Conservation (phyloP, 2,888 invertebrate species). For the Agrochola lychnidis region DNA sequence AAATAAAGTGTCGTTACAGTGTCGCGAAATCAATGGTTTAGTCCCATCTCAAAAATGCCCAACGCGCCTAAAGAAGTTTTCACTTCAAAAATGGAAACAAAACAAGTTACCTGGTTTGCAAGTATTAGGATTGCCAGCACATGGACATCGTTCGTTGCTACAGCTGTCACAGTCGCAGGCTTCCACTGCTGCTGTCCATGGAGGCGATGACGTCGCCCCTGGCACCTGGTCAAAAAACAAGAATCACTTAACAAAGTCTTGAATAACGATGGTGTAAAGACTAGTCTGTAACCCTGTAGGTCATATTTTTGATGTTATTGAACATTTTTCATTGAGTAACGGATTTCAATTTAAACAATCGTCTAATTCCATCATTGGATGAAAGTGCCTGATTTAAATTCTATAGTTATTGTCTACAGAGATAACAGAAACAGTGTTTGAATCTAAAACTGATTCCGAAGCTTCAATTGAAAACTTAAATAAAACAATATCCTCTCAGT, state of each 20-base stretch:
- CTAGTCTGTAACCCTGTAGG: neutral
- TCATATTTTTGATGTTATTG: neutral
- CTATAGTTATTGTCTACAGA: neutral
- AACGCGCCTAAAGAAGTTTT: too few species aligned
- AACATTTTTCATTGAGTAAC: neutral
- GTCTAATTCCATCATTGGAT: neutral
- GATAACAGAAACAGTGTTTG: neutral
- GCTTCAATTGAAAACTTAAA: slow-evolving; percentile 14
- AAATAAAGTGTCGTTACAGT: too few species aligned
- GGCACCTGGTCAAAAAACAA: slow-evolving; percentile 73
- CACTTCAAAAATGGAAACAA: too few species aligned
- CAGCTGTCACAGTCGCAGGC: slow-evolving; percentile 79
- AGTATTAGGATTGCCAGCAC: slow-evolving; percentile 72
- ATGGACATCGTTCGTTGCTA: slow-evolving; percentile 72
- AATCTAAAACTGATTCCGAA: slow-evolving; percentile 6
- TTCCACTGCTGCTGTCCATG: slow-evolving; percentile 85
- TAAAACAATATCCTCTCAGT: slow-evolving; percentile 17
- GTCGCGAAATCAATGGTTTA: too few species aligned
- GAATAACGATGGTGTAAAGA: neutral
- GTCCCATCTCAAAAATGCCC: too few species aligned
- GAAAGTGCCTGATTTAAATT: neutral
- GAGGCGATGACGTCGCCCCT: slow-evolving; percentile 81
- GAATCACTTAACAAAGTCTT: neutral
- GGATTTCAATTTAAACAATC: neutral
- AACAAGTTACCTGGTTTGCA: slow-evolving; percentile 80